A percentile compares a stretch with the other conserved stretches of the same genome.
Evolutionary conservation across 2,797 vertebrate species (phyloP).

Genomic region (Microchirus variegatus): DNA sequence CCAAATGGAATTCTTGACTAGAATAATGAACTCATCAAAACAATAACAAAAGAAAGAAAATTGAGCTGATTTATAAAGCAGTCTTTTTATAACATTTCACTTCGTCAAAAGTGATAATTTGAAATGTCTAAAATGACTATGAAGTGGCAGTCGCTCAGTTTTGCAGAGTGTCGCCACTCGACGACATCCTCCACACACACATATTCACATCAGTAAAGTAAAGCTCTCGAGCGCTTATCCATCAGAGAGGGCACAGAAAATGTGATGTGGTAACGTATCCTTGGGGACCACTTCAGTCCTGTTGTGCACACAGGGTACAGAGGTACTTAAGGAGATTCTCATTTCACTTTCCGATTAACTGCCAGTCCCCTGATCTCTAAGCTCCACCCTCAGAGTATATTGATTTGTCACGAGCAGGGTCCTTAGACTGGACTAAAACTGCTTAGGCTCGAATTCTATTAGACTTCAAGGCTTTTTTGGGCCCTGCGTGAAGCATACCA

Average conservation of each 20-base stretch:
- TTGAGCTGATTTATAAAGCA: too few relatives aligned
- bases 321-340: constrained; percentile 58
- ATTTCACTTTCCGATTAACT: constrained; percentile 65
- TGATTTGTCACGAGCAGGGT: constrained; percentile 48
- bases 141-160: too few relatives aligned
- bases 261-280: constrained; percentile 60
- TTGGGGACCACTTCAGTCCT: constrained; percentile 52
- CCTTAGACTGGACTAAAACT: constrained; percentile 10
- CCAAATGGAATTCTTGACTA: too few relatives aligned
- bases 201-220: too few relatives aligned
- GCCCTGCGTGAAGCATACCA: constrained; percentile 3
- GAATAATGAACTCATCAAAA: too few relatives aligned
- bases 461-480: constrained; percentile 14
- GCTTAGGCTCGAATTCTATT: constrained; percentile 19
- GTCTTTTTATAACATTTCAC: background rate
- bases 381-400: constrained; percentile 46
- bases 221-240: constrained; percentile 14
- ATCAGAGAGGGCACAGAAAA: constrained; percentile 30
- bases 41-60: too few relatives aligned
- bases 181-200: too few relatives aligned
- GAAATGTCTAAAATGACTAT: too few relatives aligned
- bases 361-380: constrained; percentile 44
- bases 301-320: constrained; percentile 35
- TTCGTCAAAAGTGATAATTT: too few relatives aligned
- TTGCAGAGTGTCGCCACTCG: too few relatives aligned